phyloP scores from a whole-genome alignment of 2,113 vertebrate species.

The Salvelinus fontinalis region DNA sequence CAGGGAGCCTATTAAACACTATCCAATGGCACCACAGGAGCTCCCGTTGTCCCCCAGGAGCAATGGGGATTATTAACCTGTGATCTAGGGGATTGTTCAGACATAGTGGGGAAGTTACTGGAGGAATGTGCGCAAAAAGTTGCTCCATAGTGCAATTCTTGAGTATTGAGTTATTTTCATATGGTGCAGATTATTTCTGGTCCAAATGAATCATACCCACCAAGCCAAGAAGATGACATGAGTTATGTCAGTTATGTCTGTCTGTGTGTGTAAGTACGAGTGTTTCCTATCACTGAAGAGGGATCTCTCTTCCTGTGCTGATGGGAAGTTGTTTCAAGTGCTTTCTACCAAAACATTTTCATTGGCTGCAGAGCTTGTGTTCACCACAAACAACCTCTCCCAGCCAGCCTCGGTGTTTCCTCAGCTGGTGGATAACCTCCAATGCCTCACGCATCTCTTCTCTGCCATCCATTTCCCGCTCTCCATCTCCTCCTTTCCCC shows the following conservation, averaged over 20 bases:
- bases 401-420: conserved; percentile 62
- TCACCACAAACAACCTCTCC: conserved; percentile 44
- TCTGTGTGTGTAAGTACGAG: conserved; percentile 39
- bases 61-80: background rate
- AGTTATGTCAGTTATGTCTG: no score
- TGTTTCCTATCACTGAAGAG: conserved; percentile 59
- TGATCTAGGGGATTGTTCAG: background rate
- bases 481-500: conserved; percentile 26
- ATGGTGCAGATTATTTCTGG: background rate
- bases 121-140: background rate
- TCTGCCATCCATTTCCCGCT: conserved; percentile 55
- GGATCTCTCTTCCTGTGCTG: conserved; percentile 54
- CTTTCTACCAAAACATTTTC: conserved; percentile 69
- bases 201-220: background rate
- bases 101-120: conserved; percentile 7
- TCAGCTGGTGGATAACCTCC: conserved; percentile 74
- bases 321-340: conserved; percentile 55
- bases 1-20: conserved; percentile 41
- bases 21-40: background rate
- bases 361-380: conserved; percentile 60
- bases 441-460: conserved; percentile 47
- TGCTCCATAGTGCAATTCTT: background rate
- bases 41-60: background rate
- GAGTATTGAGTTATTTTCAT: background rate
- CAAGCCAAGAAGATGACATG: background rate